phyloP scores from a whole-genome alignment of 1,140 invertebrate species.

The Drosophila watanabei region DNA sequence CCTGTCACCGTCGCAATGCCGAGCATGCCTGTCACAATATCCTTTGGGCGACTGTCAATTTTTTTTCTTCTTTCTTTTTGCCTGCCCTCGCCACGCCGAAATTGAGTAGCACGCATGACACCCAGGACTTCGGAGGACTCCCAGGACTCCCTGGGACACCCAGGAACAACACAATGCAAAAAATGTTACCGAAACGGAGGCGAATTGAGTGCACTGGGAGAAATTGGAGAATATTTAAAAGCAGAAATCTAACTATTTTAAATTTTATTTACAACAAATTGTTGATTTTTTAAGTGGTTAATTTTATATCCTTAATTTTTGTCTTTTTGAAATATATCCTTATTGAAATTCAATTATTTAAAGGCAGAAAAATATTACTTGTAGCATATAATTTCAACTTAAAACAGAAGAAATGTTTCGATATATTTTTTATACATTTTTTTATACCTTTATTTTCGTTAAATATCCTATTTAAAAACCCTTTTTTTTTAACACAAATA shows the following conservation, averaged over 20 bases:
- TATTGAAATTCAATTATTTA: neutral
- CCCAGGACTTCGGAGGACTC: conserved; percentile 47
- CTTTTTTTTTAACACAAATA: neutral
- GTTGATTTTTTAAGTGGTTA: neutral
- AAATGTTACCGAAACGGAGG: conserved; percentile 26
- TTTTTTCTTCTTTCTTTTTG: conserved; percentile 19
- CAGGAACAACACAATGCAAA: conserved; percentile 34
- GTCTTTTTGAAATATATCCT: neutral
- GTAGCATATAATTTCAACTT: too few relatives aligned
- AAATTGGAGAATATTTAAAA: neutral
- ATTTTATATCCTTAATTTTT: neutral
- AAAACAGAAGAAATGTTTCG: too few relatives aligned
- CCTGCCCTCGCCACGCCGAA: conserved; percentile 37
- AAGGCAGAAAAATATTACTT: neutral
- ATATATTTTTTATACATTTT: neutral
- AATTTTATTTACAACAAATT: neutral
- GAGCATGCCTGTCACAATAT: conserved; percentile 80
- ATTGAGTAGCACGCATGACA: conserved; percentile 79
- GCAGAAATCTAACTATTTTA: neutral
- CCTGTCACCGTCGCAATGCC: conserved; percentile 58
- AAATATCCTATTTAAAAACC: neutral
- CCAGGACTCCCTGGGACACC: conserved; percentile 20
- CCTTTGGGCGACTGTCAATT: conserved; percentile 80
- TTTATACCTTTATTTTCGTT: neutral
- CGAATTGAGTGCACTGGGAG: conserved; percentile 15